A percentile compares a stretch with the other conserved stretches of the same genome.
phyloP scores from a whole-genome alignment of 2,113 vertebrate genomes.

The Poicephalus meyeri region DNA sequence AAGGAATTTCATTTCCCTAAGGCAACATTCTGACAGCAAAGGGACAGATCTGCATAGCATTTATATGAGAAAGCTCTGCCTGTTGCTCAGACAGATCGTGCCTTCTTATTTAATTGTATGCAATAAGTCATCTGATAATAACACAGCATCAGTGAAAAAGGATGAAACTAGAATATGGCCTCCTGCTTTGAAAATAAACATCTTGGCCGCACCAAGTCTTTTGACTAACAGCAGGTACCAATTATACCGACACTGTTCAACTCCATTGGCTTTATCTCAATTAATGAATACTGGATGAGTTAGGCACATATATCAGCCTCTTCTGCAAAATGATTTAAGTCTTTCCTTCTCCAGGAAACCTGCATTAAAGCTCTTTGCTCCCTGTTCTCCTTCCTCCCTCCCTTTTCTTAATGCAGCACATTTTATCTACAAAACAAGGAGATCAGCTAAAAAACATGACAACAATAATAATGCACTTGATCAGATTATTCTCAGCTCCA shows the following conservation, averaged over 20 bases:
- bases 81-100: not conserved
- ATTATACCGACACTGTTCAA: slow-evolving; percentile 43
- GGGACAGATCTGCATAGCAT: not conserved
- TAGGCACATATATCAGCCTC: slow-evolving; percentile 19
- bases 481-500: slow-evolving; percentile 49
- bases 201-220: slow-evolving; percentile 26
- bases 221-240: slow-evolving; percentile 27
- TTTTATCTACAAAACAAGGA: slow-evolving; percentile 11
- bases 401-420: not conserved
- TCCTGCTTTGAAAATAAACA: slow-evolving; percentile 62
- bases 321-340: slow-evolving; percentile 29
- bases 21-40: not conserved
- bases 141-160: not conserved
- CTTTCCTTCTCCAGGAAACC: not conserved
- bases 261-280: slow-evolving; percentile 36
- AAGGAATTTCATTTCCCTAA: not conserved
- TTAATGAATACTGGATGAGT: slow-evolving; percentile 33
- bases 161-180: slow-evolving; percentile 9
- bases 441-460: slow-evolving; percentile 25
- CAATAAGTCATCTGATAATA: slow-evolving; percentile 40
- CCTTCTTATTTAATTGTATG: slow-evolving; percentile 33
- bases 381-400: not conserved
- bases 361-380: not conserved
- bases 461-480: slow-evolving; percentile 44
- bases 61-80: not conserved